A percentile compares a stretch with the other conserved stretches of the same genome.
Conservation (phyloP, 2,888 invertebrate genomes). For the Latrodectus elegans region DNA sequence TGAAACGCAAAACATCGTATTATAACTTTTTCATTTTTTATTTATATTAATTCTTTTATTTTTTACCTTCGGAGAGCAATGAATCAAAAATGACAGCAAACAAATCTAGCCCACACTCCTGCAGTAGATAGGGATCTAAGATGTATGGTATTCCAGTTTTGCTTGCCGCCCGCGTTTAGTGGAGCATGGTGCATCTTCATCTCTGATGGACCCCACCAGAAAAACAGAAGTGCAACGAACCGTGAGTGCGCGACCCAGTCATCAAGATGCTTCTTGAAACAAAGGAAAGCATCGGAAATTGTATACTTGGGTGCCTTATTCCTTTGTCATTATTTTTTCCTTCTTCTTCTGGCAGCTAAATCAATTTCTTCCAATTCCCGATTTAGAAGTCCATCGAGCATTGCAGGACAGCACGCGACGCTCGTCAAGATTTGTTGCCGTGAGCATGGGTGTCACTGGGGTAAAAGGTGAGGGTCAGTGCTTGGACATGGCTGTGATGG, state of each 20-base stretch:
- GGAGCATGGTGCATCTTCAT: conserved; percentile 18
- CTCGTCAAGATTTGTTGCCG: not conserved
- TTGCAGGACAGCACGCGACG: conserved; percentile 20
- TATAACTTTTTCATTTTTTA: too few relatives aligned
- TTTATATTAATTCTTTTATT: too few relatives aligned
- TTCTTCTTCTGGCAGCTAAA: not conserved
- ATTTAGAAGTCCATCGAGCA: conserved; percentile 15
- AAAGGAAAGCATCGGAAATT: conserved; percentile 3
- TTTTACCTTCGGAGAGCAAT: not conserved
- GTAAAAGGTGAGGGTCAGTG: conserved; percentile 41
- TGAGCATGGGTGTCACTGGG: conserved; percentile 46
- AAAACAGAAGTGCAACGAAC: conserved; percentile 23
- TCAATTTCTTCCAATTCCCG: not conserved
- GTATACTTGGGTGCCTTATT: conserved; percentile 13
- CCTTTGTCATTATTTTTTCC: not conserved
- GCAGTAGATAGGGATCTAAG: not conserved
- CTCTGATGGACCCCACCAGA: not conserved
- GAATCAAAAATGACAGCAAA: conserved; percentile 3
- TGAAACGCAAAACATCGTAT: too few relatives aligned
- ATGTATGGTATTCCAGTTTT: not conserved
- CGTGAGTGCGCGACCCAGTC: conserved; percentile 52
- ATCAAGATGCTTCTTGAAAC: not conserved
- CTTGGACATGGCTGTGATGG: conserved; percentile 9
- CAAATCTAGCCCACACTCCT: not conserved
- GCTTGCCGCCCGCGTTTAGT: conserved; percentile 16